A percentile compares a stretch with the other conserved stretches of the same genome.
Conservation (phyloP, 2,888 invertebrate species). For the Stenoptilia bipunctidactyla region DNA sequence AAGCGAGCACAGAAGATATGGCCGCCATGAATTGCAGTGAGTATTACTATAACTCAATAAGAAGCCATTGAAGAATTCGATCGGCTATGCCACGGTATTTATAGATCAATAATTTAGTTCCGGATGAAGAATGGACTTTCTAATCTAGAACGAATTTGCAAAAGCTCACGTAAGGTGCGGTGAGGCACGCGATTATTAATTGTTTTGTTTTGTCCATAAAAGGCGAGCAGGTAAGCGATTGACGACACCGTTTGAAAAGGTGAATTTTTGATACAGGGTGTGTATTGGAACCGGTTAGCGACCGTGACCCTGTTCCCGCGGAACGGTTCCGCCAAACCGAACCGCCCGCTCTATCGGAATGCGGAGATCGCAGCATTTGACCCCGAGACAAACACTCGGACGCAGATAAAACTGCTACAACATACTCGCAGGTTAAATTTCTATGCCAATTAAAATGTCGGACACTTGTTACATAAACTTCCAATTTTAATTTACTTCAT, state of each 20-base stretch:
- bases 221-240: neutral
- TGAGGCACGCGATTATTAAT: neutral
- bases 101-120: no score
- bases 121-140: no score
- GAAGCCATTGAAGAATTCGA: neutral
- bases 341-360: conserved; percentile 35
- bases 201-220: no score
- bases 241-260: neutral
- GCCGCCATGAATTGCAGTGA: conserved; percentile 72
- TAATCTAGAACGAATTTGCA: neutral
- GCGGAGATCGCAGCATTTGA: conserved; percentile 42
- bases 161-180: neutral
- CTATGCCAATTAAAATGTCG: no score
- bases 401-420: no score
- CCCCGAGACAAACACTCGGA: conserved; percentile 20
- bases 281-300: conserved; percentile 14
- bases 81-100: no score
- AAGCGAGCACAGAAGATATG: conserved; percentile 39
- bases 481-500: no score
- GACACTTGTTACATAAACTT: no score
- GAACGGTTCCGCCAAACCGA: conserved; percentile 36
- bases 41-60: conserved; percentile 26
- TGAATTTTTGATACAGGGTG: no score
- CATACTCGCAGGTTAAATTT: no score
- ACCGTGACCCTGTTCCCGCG: conserved; percentile 58